Evolutionary conservation across 1,140 invertebrate genomes (phyloP).

Genomic region (Plectrocnemia conspersa): DNA sequence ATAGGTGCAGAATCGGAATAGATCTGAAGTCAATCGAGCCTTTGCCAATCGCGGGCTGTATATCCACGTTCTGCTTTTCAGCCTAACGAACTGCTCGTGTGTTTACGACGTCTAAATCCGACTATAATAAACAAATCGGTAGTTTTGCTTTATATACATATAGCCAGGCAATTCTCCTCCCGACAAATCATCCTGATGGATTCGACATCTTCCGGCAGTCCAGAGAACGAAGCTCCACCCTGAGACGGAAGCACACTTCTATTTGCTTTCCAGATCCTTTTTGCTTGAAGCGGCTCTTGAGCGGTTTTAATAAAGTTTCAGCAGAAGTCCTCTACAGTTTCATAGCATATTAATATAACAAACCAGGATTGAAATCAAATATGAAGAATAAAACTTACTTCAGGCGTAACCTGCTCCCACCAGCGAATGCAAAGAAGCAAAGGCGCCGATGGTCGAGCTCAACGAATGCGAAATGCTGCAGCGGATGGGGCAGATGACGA

Average conservation of each 20-base stretch:
- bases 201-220: slow-evolving; percentile 50
- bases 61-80: slow-evolving; percentile 84
- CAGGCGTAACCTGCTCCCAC: slow-evolving; percentile 87
- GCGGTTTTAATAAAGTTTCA: slow-evolving; percentile 92
- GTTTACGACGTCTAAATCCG: slow-evolving; percentile 56
- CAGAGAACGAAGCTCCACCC: slow-evolving; percentile 46
- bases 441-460: slow-evolving; percentile 65
- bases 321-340: slow-evolving; percentile 84
- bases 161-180: too few species aligned
- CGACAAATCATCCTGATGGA: slow-evolving; percentile 63
- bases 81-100: slow-evolving; percentile 65
- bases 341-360: too few species aligned
- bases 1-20: slow-evolving; percentile 77
- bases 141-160: too few species aligned
- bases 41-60: slow-evolving; percentile 86
- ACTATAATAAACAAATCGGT: too few species aligned
- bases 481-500: slow-evolving; percentile 83
- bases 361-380: neutral
- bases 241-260: slow-evolving; percentile 72
- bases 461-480: slow-evolving; percentile 89
- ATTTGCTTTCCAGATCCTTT: slow-evolving; percentile 82
- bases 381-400: slow-evolving; percentile 47
- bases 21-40: slow-evolving; percentile 63
- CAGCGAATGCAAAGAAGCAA: slow-evolving; percentile 68
- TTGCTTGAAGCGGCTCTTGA: slow-evolving; percentile 83